A percentile compares a stretch with the other conserved stretches of the same genome.
These are phyloP conservation scores for Natator depressus DNA, from an alignment of 2,113 vertebrate species.

Conservation along the genomic window DNA sequence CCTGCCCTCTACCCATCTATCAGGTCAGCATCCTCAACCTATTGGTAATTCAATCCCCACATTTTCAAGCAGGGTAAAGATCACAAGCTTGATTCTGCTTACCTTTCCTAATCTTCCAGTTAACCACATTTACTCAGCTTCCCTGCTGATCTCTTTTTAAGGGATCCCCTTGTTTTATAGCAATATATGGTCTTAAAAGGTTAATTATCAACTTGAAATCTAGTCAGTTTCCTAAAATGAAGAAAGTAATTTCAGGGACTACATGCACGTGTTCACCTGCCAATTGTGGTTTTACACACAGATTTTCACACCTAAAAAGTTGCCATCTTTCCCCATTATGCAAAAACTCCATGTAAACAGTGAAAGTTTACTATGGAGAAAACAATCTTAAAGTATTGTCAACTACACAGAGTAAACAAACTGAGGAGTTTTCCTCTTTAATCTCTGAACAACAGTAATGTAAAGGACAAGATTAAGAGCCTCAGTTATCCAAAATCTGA, in stretches of 20 bases:
- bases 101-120: background rate
- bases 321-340: background rate
- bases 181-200: background rate
- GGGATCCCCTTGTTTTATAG: background rate
- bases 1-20: background rate
- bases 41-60: background rate
- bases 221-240: background rate
- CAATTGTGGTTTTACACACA: background rate
- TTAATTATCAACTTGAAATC: background rate
- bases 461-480: background rate
- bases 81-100: background rate
- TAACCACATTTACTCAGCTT: background rate
- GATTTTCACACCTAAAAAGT: background rate
- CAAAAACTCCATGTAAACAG: background rate
- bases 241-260: background rate
- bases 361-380: background rate
- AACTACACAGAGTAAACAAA: background rate
- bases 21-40: background rate
- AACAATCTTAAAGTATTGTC: background rate
- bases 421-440: background rate
- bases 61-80: background rate
- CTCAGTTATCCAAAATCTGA: background rate
- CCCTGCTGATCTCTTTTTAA: background rate
- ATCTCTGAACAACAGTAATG: background rate
- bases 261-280: background rate